Conservation (phyloP, 2,113 vertebrate species). For the Rhodinocichla rosea region DNA sequence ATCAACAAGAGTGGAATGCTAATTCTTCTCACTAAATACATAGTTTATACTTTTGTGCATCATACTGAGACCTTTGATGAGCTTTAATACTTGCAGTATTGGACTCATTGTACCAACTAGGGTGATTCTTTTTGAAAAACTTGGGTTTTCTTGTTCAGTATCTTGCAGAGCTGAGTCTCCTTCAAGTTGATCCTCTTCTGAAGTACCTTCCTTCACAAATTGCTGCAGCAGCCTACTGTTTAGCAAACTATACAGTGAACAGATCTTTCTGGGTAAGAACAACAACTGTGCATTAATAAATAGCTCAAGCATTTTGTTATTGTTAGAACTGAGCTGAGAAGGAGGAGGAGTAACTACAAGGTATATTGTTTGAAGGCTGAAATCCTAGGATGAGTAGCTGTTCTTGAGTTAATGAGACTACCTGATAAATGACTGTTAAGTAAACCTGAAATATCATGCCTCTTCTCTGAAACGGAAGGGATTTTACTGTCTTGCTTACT, state of each 20-base stretch:
- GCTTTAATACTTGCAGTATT: not conserved
- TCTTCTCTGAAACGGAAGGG: not conserved
- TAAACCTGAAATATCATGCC: not conserved
- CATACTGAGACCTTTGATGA: rapidly evolving
- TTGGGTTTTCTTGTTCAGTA: constrained; percentile 72
- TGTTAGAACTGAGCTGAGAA: not conserved
- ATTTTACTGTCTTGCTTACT: not conserved
- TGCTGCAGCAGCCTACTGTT: constrained; percentile 88
- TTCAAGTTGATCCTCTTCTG: constrained; percentile 87
- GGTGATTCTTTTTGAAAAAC: not conserved
- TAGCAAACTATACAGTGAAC: constrained; percentile 87
- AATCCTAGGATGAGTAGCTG: not conserved
- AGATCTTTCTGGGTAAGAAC: constrained; percentile 81
- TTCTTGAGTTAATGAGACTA: not conserved
- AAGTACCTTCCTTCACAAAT: constrained; percentile 84
- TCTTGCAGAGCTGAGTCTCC: constrained; percentile 86
- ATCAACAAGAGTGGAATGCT: not conserved
- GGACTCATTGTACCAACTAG: not conserved
- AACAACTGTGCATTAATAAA: not conserved
- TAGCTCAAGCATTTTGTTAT: not conserved
- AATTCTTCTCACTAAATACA: not conserved
- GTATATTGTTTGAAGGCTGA: not conserved
- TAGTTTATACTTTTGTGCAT: not conserved
- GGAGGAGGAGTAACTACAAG: not conserved
- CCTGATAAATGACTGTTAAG: not conserved